Evolutionary conservation across 2,797 vertebrate genomes (phyloP).

Genomic region (Heliangelus exortis): DNA sequence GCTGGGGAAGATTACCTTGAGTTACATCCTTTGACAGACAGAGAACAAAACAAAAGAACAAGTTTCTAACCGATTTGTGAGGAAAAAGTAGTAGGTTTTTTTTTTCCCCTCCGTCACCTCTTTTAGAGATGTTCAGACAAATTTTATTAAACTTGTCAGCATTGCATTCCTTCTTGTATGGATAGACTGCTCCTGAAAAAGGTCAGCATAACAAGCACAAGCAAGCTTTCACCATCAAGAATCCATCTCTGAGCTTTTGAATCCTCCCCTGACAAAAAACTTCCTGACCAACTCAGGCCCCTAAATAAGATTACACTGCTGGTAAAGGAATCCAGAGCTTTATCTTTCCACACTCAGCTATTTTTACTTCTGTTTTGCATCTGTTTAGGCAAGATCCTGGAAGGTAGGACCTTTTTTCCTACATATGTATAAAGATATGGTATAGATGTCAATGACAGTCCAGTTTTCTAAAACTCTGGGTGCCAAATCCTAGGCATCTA

Average conservation of each 20-base stretch:
- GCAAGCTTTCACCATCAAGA: slow-evolving; percentile 16
- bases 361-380: not conserved
- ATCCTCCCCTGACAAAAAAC: not conserved
- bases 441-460: not conserved
- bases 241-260: not conserved
- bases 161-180: slow-evolving; percentile 4
- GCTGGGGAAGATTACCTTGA: not conserved
- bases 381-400: not conserved
- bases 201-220: slow-evolving; percentile 12
- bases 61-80: not conserved
- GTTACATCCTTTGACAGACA: not conserved
- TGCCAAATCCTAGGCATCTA: not conserved
- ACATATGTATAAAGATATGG: not conserved
- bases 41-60: not conserved
- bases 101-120: not conserved
- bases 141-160: not conserved
- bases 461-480: not conserved
- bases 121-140: slow-evolving; percentile 1
- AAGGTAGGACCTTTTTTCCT: not conserved
- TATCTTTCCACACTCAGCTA: not conserved
- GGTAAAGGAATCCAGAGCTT: not conserved
- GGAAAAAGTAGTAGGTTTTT: not conserved
- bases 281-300: not conserved
- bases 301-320: not conserved
- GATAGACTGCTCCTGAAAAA: slow-evolving; percentile 5